Base-by-base conservation (phyloP, 2,113 vertebrate genomes). In the Laticauda colubrina region DNA sequence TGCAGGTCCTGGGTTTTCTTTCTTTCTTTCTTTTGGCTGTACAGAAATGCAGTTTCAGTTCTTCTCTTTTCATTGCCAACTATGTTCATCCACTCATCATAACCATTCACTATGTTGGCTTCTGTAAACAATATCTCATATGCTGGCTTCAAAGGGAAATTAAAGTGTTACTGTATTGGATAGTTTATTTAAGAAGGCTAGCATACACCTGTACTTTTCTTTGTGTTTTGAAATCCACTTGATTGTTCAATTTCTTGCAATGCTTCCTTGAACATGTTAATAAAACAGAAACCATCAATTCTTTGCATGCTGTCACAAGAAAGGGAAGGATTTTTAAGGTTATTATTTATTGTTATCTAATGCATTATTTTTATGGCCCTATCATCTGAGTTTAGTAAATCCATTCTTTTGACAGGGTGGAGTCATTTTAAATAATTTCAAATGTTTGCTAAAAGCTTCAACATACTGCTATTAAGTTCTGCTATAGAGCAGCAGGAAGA, bases 251-350 rank as follows among this genome's bases (percentile, higher is more conserved):
- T 48, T 69, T n/a, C 94, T 69, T 88, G 45, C 48, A 88, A 15
- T 69, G 57, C 93, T 94, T 96, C 95, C 95, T 96, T 95, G 95
- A 96, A 97, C 91, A 93, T 93, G 0, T 94, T 94, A 69, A 94
- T n/a, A 94, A 59, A 43, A 59, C 39, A 51, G 89, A 95, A 93
- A 0, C 15, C 55, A 64, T 90, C 48, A 94, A 95, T 24, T 92
- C 34, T 57, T 1, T 92, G 92, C 93, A 87, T 94, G 94, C 94
- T 20, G 75, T 91, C 92, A 92, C 1, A 9, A 11, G 87, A 94
- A 93, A 94, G 0, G 10, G 93, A 94, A 34, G 64, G 91, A 43
- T 81, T 81, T 81, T 81, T 21, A 81, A 81, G 43, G 34, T 81
- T 81, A 48, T 69, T 88, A 61, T n/a, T 85, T 95, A 90, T 92